Base-by-base conservation (phyloP, 2,797 vertebrate species). In the Enteromius afrohamiltoni region DNA sequence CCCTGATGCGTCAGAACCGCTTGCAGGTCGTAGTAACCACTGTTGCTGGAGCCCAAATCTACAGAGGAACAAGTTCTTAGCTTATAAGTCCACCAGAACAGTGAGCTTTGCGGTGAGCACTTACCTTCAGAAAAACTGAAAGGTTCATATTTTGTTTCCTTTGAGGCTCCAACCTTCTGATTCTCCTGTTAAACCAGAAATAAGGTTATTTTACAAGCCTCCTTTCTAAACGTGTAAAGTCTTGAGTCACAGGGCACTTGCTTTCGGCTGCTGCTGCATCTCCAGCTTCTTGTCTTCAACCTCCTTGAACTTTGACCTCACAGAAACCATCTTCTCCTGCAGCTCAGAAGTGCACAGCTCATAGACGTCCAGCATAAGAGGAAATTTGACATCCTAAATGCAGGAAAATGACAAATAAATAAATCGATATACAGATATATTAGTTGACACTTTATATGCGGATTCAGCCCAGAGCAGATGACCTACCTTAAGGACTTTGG, bases 1-100 rank as follows among this genome's bases (percentile, higher is more conserved):
- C 98, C 98, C 89, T 99, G 98, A 91, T 99, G 98, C 0, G 98
- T 99, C 86, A 99, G 93, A 91, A 99, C 98, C 49, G 95, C 98
- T 94, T 98, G 97, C 91, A 99, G 96, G 90, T 99, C 97, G 0
- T 98, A 99, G 91, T 99, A 99, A 80, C 98, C 98, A 2, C 97
- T 98, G 75, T 98, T 99, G 93, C 96, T 99, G 88, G 98, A 99
- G 75, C 98, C 98, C 23, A 95, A 90, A 88, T 99, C 98, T 99
- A 91, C n/a, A 84, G 58, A 45, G 83, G 21, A 45, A 62, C 69
- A 79, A 10, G 53, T 17, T 11, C 17, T 29, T 13, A 40, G 21
- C 16, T 74, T 19, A 8, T 37, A 40, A 42, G 69, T 13, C 19
- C 17, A 37, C 8, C 45, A 23, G 29, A 31, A 19, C 11, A 3